Evolutionary conservation across 2,888 invertebrate species (phyloP), one percentile per base, ranked within the genome.

Genomic region (Halocaridina rubra): DNA sequence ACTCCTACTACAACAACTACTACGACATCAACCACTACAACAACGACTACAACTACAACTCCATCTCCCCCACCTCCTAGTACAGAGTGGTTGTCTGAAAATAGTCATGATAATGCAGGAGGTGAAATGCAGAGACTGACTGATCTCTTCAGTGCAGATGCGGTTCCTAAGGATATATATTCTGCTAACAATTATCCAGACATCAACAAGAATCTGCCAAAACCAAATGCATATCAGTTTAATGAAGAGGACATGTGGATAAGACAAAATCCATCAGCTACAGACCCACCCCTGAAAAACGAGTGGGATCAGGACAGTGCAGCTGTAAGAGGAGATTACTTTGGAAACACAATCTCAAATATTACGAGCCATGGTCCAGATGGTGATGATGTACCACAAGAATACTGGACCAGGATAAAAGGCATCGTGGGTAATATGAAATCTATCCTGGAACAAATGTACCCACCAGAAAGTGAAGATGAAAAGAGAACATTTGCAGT

Each of bases 341-440:
- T 46, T n/a, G 72, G 29, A 13, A 64, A 59, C 3, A 22, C 10
- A n/a, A 13, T 7, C 13, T 29, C 19, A 1, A 69, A 80, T 22
- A n/a, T 53, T 13, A 72, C 59, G 5, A 13, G 4, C 16, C 46
- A 64, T 59, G 33, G 16, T 8, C 2, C 5, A 10, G 29, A n/a
- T n/a, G 53, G 57, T 1, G 10, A 61, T 13, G 69, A 69, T 8
- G 76, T 33, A 3, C 76, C 61, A 4, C 59, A 82, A 59, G 82
- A 85, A 10, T 79, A 87, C 77, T 87, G 87, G 87, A 39, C 72
- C 59, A 81, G 87, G 30, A 57, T 87, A 13, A 87, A 85, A 39
- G 64, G 75, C 7, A 87, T 87, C 32, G 69, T 85, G 13, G 84
- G 61, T 3, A 87, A 87, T 67, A 87, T 87, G 87, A 81, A 79